Percentiles rank a stretch among this genome's conserved stretches.
These are phyloP conservation scores for Synergus laeviventris DNA, from an alignment of 2,888 invertebrate genomes.

Conservation along the genomic window DNA sequence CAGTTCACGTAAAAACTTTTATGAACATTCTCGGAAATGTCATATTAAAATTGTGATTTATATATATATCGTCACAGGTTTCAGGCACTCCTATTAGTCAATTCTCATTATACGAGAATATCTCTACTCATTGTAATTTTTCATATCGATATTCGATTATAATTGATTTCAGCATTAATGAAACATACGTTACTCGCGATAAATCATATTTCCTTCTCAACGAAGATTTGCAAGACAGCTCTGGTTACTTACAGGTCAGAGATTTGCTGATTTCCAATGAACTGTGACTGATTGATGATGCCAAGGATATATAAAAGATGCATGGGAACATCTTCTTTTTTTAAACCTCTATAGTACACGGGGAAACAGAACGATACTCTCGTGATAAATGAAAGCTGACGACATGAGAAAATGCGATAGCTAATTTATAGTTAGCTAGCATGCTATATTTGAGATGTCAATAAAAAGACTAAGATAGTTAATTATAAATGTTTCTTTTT, in stretches of 20 bases:
- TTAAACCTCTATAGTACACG: neutral
- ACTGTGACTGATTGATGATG: conserved; percentile 37
- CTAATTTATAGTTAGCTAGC: conserved; percentile 14
- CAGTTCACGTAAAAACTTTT: too few species aligned
- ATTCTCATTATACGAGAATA: too few species aligned
- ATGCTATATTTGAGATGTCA: neutral
- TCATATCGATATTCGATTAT: neutral
- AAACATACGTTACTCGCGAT: neutral
- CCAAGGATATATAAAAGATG: conserved; percentile 38
- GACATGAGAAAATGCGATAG: conserved; percentile 43
- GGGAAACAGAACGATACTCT: conserved; percentile 43
- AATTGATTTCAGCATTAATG: neutral
- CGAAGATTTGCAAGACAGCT: neutral
- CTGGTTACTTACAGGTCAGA: conserved; percentile 23
- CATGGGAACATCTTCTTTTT: conserved; percentile 43
- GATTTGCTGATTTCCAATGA: conserved; percentile 35
- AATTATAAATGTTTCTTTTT: neutral
- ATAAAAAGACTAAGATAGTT: neutral
- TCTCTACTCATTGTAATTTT: neutral
- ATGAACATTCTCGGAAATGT: too few species aligned
- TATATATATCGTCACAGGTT: too few species aligned
- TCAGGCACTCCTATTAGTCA: too few species aligned
- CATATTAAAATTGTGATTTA: too few species aligned
- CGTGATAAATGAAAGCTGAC: conserved; percentile 57
- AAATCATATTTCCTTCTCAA: neutral